phyloP scores from a whole-genome alignment of 23 tunicate species.

The Trididemnum nubilum region DNA sequence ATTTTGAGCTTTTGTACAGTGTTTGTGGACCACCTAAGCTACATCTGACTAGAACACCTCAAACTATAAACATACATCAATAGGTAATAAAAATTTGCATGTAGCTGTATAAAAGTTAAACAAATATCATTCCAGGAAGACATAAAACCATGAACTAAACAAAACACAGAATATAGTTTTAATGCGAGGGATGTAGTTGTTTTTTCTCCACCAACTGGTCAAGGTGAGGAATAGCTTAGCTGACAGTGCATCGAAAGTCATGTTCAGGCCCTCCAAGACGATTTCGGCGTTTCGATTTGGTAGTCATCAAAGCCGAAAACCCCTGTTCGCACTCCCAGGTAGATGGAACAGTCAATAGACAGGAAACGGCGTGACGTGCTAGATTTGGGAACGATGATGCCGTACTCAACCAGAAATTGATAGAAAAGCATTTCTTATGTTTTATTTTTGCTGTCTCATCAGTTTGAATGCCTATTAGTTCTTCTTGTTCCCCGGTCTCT shows the following conservation, averaged over 20 bases:
- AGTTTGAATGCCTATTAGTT: slow-evolving; percentile 57
- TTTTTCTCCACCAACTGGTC: slow-evolving; percentile 63
- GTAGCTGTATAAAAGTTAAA: slow-evolving; percentile 34
- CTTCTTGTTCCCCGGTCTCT: slow-evolving; percentile 63
- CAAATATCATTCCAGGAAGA: slow-evolving; percentile 17
- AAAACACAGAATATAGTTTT: slow-evolving; percentile 45
- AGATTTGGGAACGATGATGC: slow-evolving; percentile 40
- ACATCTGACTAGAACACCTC: slow-evolving; percentile 6
- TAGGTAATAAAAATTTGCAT: slow-evolving; percentile 12
- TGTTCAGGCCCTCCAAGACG: slow-evolving; percentile 58
- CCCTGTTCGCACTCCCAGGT: slow-evolving; percentile 70
- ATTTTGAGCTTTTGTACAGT: slow-evolving; percentile 45
- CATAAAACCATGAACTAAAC: slow-evolving; percentile 30
- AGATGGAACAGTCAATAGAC: slow-evolving; percentile 56
- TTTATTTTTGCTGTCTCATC: slow-evolving; percentile 60
- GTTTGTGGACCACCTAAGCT: slow-evolving; percentile 58
- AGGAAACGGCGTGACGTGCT: slow-evolving; percentile 62
- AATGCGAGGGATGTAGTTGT: slow-evolving; percentile 67
- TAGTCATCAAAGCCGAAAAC: slow-evolving; percentile 54
- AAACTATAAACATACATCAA: slow-evolving; percentile 10
- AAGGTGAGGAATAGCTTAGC: slow-evolving; percentile 60
- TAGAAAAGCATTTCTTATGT: slow-evolving; percentile 62
- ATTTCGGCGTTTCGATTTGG: slow-evolving; percentile 55
- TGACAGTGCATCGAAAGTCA: slow-evolving; percentile 75
- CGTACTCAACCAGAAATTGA: slow-evolving; percentile 73